Conservation (phyloP, 1,140 invertebrate species). For the Drosophila lowei region DNA sequence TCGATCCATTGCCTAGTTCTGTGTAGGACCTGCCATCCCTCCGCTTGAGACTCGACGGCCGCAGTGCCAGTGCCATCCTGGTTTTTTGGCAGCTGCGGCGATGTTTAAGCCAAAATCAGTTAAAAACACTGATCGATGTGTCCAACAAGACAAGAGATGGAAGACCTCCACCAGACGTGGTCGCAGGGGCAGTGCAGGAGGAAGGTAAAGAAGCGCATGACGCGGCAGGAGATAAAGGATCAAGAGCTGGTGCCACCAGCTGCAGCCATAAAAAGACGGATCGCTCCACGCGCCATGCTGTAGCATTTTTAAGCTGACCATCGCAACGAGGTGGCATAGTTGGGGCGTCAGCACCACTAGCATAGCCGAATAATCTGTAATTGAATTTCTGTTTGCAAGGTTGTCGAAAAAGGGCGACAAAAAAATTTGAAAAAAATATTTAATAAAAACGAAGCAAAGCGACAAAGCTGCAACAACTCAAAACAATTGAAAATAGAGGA, state of each 20-base stretch:
- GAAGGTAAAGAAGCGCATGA: conserved; percentile 38
- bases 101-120: conserved; percentile 57
- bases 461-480: background rate
- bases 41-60: too few species aligned
- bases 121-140: conserved; percentile 52
- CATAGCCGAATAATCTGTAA: conserved; percentile 56
- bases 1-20: too few species aligned
- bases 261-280: conserved; percentile 59
- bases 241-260: conserved; percentile 25
- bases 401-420: conserved; percentile 39
- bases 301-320: conserved; percentile 53
- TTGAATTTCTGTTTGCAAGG: conserved; percentile 79
- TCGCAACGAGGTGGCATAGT: conserved; percentile 24
- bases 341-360: conserved; percentile 20
- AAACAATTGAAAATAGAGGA: too few species aligned
- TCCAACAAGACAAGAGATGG: background rate
- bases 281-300: conserved; percentile 35
- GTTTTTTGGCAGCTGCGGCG: conserved; percentile 18
- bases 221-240: conserved; percentile 35
- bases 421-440: conserved; percentile 1
- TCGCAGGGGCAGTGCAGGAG: background rate
- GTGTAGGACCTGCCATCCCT: too few species aligned
- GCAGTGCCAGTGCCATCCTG: too few species aligned
- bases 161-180: background rate
- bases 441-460: background rate